Base-by-base conservation (phyloP, 2,113 vertebrate genomes). In the Dermatemys mawii region DNA sequence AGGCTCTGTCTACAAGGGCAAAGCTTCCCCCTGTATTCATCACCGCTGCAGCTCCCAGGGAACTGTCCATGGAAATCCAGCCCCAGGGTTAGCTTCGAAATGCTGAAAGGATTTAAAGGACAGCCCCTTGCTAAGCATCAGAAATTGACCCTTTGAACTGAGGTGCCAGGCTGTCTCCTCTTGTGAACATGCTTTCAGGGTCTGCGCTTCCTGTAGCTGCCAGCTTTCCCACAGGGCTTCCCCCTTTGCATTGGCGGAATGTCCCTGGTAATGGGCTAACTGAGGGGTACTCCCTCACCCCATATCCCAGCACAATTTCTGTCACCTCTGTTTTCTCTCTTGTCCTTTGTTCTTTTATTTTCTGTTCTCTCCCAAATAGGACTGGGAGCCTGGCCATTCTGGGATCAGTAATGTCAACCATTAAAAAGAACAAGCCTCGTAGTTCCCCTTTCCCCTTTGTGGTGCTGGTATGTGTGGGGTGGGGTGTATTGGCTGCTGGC, bases 91-190 rank as follows among this genome's bases (percentile, higher is more conserved):
- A 8, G n/a, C 32, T 44, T 83, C 63, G 54, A 22, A 89, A 63
- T 19, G 5, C 29, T 0, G 0, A 27, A 87, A 1, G 21, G 14
- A 57, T n/a, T 81, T 24, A 44, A 6, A 13, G 49, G 5, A 27
- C 67, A 44, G 2, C 14, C 11, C 41, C 0, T 0, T 27, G 53
- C 67, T 82, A 75, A 92, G 57, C 55, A 51, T 67, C 92, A 73
- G 67, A 46, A 93, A 22, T 3, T 38, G 44, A 49, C 81, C 70
- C 19, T 81, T 81, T 81, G 50, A 9, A 5, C 26, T 11, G 38
- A 32, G 19, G 5, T 44, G 53, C 80, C 53, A 27, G 24, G 2
- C 27, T 67, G 75, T 14, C 70, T 27, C 27, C 3, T 80, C 57
- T 10, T 29, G 24, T 54, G 60, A 19, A 14, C 22, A 4, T 38